These are phyloP conservation scores for Phylloscopus trochiloides DNA, from an alignment of 2,113 vertebrate genomes.

Conservation along the genomic window DNA sequence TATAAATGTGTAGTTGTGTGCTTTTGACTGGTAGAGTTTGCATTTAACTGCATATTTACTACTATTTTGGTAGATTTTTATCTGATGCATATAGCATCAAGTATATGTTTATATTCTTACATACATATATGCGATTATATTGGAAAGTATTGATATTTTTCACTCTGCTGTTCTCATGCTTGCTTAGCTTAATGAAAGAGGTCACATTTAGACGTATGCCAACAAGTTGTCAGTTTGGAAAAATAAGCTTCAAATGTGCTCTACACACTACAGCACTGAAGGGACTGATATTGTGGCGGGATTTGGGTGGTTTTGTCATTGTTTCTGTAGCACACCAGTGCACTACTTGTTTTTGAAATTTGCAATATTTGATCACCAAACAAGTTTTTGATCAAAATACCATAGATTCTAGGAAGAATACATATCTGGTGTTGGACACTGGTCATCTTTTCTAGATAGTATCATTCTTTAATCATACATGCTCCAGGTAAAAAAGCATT, in stretches of 20 bases:
- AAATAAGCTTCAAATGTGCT: background rate
- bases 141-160: background rate
- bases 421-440: fast-evolving
- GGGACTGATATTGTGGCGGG: fast-evolving
- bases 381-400: background rate
- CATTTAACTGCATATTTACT: background rate
- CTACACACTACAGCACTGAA: background rate
- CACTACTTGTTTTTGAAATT: background rate
- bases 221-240: background rate
- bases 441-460: background rate
- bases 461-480: background rate
- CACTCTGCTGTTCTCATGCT: background rate
- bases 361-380: background rate
- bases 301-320: background rate
- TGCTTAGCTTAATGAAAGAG: background rate
- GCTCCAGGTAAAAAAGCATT: background rate
- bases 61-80: background rate
- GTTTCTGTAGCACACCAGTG: background rate
- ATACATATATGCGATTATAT: background rate
- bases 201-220: background rate
- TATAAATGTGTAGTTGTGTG: background rate
- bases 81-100: background rate
- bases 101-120: background rate
- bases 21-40: background rate
- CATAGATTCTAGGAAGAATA: background rate